Percentiles rank a stretch among this genome's conserved stretches.
Conservation (phyloP, 2,797 vertebrate species). For the Pygocentrus nattereri region DNA sequence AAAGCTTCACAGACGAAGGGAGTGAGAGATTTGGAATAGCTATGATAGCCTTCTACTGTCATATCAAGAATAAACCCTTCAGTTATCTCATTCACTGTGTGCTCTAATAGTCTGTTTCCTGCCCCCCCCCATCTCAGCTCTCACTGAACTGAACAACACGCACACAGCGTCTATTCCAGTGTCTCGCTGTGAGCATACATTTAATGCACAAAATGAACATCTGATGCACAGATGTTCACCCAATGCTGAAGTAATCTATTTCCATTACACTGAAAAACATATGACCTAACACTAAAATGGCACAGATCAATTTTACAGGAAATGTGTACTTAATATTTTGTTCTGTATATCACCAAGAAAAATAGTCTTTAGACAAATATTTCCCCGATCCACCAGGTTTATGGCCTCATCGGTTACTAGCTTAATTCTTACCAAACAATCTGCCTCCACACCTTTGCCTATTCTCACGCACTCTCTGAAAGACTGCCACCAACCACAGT, state of each 20-base stretch:
- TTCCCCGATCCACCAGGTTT: neutral
- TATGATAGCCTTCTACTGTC: neutral
- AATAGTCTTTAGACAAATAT: neutral
- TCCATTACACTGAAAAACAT: neutral
- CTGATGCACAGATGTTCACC: conserved; percentile 37
- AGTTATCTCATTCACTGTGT: conserved; percentile 26
- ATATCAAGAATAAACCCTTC: conserved; percentile 5
- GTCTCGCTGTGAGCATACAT: conserved; percentile 12
- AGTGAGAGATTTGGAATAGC: neutral
- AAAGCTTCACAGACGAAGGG: neutral
- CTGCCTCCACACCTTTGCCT: neutral
- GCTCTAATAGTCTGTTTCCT: conserved; percentile 51
- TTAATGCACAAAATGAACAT: conserved; percentile 19
- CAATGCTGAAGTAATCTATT: neutral
- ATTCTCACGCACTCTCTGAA: neutral
- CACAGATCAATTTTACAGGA: neutral
- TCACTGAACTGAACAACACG: conserved; percentile 6
- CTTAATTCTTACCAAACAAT: neutral
- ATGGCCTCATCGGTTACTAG: neutral
- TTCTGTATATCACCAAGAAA: too few species aligned
- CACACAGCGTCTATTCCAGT: neutral
- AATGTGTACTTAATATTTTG: neutral
- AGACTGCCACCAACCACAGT: neutral
- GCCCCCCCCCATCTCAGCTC: neutral
- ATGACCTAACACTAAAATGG: neutral